Conservation (phyloP, 2,888 invertebrate species). For the Uropetala carovei region DNA sequence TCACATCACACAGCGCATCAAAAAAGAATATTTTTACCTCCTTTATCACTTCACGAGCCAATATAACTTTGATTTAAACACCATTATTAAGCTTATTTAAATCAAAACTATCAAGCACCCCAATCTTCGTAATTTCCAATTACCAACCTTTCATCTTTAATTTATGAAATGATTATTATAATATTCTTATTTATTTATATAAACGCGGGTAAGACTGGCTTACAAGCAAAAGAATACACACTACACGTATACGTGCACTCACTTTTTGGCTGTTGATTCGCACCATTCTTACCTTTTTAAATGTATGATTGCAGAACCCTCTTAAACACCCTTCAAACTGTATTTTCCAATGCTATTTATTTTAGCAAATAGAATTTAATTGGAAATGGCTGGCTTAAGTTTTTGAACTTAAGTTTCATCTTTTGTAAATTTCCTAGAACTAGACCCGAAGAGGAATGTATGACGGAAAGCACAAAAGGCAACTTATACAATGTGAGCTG, state of each 20-base stretch:
- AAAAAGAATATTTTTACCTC: neutral
- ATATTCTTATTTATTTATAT: slow-evolving; percentile 62
- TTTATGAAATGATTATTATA: slow-evolving; percentile 60
- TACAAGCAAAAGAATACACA: slow-evolving; percentile 34
- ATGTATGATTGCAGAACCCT: neutral
- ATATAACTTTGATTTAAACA: slow-evolving; percentile 42
- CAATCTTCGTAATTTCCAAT: slow-evolving; percentile 18
- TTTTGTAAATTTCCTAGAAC: neutral
- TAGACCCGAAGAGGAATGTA: neutral
- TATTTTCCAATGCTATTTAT: neutral
- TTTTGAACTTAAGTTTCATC: neutral
- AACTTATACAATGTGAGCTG: slow-evolving; percentile 25
- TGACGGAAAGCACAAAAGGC: neutral
- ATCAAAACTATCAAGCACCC: slow-evolving; percentile 44
- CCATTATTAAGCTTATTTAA: slow-evolving; percentile 57
- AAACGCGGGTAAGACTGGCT: slow-evolving; percentile 63
- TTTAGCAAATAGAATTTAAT: neutral
- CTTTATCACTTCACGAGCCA: slow-evolving; percentile 15
- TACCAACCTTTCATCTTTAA: slow-evolving; percentile 50
- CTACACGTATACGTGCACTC: slow-evolving; percentile 56
- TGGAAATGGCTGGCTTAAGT: neutral
- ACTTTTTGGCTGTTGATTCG: slow-evolving; percentile 45
- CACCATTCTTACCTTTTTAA: neutral
- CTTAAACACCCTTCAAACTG: neutral
- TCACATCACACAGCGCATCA: slow-evolving; percentile 57